Evolutionary conservation across 2,113 vertebrate genomes (phyloP).

Genomic region (Atrichornis clamosus): DNA sequence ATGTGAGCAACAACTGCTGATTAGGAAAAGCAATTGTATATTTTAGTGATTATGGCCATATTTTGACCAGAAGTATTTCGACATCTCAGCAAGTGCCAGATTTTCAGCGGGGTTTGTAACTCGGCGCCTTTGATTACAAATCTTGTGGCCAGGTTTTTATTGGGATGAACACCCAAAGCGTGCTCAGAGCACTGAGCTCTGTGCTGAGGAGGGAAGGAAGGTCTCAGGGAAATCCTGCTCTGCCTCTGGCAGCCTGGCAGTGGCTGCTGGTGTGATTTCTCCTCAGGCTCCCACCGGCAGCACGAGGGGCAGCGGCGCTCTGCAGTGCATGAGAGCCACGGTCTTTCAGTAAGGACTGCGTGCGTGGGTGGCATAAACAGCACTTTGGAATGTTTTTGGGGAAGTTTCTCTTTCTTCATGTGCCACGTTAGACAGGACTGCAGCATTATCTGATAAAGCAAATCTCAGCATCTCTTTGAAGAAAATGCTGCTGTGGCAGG

Average conservation of each 20-base stretch:
- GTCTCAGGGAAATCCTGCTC: background rate
- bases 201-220: background rate
- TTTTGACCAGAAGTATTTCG: background rate
- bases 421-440: background rate
- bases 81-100: background rate
- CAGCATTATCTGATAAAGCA: background rate
- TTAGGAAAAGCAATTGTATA: background rate
- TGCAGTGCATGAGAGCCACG: background rate
- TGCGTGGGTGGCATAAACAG: background rate
- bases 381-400: background rate
- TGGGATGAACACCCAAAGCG: background rate
- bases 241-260: background rate
- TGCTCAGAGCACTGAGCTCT: accelerated
- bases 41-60: background rate
- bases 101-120: background rate
- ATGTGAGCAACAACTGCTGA: background rate
- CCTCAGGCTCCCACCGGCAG: background rate
- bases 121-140: background rate
- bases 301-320: background rate
- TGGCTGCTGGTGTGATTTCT: background rate
- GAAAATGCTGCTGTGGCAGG: background rate
- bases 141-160: slow-evolving; percentile 13
- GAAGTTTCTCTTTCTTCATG: background rate
- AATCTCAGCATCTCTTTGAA: slow-evolving; percentile 20
- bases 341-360: background rate